phyloP scores from a whole-genome alignment of 2,888 invertebrate species.

The Phytoseiulus persimilis region DNA sequence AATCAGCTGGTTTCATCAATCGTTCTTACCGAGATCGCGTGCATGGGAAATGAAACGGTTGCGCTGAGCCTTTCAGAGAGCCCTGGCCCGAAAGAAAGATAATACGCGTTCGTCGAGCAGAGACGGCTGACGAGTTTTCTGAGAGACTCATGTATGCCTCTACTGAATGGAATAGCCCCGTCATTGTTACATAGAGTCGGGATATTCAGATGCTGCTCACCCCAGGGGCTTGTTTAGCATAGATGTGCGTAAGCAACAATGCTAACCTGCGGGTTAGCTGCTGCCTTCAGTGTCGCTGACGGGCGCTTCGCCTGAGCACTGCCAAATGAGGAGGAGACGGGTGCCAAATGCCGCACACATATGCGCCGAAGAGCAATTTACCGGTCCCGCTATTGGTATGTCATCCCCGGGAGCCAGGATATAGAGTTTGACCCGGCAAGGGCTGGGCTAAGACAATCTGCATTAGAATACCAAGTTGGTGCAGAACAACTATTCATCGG shows the following conservation, averaged over 20 bases:
- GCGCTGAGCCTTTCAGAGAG: too few species aligned
- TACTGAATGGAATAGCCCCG: neutral
- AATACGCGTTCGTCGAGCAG: neutral
- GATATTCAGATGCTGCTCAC: neutral
- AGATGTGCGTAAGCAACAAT: neutral
- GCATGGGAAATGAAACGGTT: too few species aligned
- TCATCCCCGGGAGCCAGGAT: neutral
- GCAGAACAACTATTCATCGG: too few species aligned
- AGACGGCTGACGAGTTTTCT: neutral
- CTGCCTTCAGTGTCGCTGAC: neutral
- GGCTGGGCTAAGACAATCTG: neutral
- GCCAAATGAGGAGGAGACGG: neutral
- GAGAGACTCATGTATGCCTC: neutral
- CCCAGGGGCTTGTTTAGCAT: neutral
- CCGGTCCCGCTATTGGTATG: neutral
- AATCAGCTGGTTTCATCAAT: too few species aligned
- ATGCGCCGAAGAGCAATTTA: neutral
- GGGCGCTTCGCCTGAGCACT: neutral
- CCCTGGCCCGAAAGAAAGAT: too few species aligned
- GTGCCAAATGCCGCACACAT: neutral
- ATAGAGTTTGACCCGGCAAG: neutral
- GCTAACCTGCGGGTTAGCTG: neutral
- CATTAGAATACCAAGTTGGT: neutral
- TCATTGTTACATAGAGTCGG: neutral
- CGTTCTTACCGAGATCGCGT: too few species aligned